A percentile compares a stretch with the other conserved stretches of the same genome.
Conservation (phyloP, 2,113 vertebrate genomes). For the Catharus bicknelli region DNA sequence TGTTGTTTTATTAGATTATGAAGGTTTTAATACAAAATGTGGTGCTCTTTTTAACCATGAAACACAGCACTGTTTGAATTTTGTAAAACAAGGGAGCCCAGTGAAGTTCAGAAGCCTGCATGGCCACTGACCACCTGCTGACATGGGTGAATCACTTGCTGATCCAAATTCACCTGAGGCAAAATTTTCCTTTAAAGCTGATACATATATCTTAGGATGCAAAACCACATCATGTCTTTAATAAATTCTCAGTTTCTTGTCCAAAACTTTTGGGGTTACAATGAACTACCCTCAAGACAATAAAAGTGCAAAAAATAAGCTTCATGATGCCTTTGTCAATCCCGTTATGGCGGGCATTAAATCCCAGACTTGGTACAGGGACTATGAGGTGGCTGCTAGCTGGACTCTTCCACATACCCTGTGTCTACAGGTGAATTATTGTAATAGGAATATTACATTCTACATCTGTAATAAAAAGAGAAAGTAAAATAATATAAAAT, state of each 20-base stretch:
- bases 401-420: background rate
- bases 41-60: background rate
- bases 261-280: background rate
- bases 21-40: background rate
- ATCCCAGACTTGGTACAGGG: background rate
- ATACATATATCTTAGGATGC: background rate
- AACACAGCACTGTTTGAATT: background rate
- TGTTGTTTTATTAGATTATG: background rate
- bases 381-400: background rate
- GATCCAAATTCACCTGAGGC: background rate
- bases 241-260: background rate
- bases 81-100: background rate
- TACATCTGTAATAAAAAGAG: background rate
- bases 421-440: background rate
- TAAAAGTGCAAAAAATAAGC: background rate
- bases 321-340: background rate
- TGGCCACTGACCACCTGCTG: background rate
- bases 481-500: background rate
- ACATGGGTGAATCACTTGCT: background rate
- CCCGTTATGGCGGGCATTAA: background rate
- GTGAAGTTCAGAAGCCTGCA: background rate
- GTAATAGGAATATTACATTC: background rate
- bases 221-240: background rate
- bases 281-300: background rate
- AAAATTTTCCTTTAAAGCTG: background rate